Percentiles rank a stretch among this genome's conserved stretches.
Conservation (phyloP, 2,888 invertebrate genomes). For the Habrosyne pyritoides region DNA sequence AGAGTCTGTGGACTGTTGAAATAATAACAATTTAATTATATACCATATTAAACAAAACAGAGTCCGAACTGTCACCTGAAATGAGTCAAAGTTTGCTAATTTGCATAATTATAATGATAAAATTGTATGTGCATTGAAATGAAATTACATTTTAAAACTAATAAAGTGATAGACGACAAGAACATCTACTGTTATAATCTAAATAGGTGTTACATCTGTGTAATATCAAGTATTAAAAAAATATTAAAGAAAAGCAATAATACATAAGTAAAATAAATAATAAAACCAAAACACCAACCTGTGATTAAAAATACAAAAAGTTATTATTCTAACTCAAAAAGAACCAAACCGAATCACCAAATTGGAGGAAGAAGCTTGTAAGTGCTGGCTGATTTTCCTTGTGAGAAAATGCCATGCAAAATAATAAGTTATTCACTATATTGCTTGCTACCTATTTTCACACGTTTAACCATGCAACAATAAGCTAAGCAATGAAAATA, state of each 20-base stretch:
- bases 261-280: neutral
- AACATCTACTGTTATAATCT: too few species aligned
- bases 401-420: neutral
- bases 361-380: neutral
- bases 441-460: neutral
- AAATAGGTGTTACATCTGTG: too few species aligned
- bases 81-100: too few species aligned
- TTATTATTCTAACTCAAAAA: neutral
- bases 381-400: neutral
- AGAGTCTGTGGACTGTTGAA: conserved; percentile 66
- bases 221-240: too few species aligned
- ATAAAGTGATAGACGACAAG: too few species aligned
- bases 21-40: conserved; percentile 14
- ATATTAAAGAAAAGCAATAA: neutral
- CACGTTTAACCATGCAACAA: conserved; percentile 16
- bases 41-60: neutral
- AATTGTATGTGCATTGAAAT: too few species aligned
- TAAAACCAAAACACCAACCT: neutral
- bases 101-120: too few species aligned
- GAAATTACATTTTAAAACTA: neutral
- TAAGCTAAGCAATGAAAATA: too few species aligned
- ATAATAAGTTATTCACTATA: neutral
- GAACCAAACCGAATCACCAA: neutral
- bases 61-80: neutral
- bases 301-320: neutral